These are phyloP conservation scores for Physella acuta DNA, from an alignment of 1,140 invertebrate genomes.

Conservation along the genomic window DNA sequence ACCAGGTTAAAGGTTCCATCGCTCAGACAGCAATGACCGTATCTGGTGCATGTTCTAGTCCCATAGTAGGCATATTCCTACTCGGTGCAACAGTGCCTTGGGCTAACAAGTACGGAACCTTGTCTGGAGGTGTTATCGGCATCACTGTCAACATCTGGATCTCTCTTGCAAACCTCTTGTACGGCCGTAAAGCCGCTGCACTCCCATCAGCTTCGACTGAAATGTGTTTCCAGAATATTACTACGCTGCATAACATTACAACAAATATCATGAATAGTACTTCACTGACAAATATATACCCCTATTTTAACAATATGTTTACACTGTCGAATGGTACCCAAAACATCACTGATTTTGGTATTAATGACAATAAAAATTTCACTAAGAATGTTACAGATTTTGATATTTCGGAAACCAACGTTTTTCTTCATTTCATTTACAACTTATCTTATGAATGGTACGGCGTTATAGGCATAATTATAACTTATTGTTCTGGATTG, in stretches of 20 bases:
- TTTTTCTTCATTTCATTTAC: conserved; percentile 2
- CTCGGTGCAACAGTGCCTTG: conserved; percentile 55
- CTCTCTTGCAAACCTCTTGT: conserved; percentile 4
- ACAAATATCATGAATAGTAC: too few relatives aligned
- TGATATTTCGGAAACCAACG: too few relatives aligned
- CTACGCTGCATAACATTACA: too few relatives aligned
- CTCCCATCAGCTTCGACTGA: background rate
- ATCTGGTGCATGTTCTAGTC: conserved; percentile 53
- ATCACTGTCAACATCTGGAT: background rate
- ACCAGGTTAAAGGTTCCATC: conserved; percentile 27
- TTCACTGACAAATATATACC: too few relatives aligned
- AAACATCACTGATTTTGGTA: too few relatives aligned
- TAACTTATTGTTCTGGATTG: background rate
- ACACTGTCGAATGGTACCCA: too few relatives aligned
- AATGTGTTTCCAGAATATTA: background rate
- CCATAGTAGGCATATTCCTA: conserved; percentile 51
- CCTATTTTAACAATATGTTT: too few relatives aligned
- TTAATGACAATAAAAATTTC: too few relatives aligned
- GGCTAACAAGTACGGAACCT: conserved; percentile 43
- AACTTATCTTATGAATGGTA: conserved; percentile 19
- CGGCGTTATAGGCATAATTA: conserved; percentile 1
- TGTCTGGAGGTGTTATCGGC: background rate
- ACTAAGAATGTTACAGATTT: too few relatives aligned
- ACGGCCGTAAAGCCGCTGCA: background rate
- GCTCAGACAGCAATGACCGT: conserved; percentile 60